A percentile compares a stretch with the other conserved stretches of the same genome.
phyloP scores from a whole-genome alignment of 2,797 vertebrate species.

The Tokudaia tokunoshimensis region DNA sequence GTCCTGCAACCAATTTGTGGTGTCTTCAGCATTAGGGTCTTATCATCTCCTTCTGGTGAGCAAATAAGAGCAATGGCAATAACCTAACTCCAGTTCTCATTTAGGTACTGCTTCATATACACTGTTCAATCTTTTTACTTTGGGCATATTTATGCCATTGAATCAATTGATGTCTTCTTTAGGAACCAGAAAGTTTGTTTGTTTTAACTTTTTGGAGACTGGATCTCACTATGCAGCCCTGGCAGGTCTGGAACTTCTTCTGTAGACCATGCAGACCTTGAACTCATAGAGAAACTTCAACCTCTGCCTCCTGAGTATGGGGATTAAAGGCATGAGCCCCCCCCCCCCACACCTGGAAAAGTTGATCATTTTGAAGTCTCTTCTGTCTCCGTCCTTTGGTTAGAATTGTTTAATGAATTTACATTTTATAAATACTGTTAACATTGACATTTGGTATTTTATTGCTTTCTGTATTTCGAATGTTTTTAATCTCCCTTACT shows the following conservation, averaged over 20 bases:
- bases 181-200: not conserved
- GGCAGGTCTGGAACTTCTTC: not conserved
- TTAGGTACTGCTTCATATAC: not conserved
- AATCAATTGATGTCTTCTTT: not conserved
- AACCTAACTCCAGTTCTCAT: not conserved
- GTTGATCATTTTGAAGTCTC: not conserved
- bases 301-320: not conserved
- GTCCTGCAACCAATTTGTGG: not conserved
- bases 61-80: not conserved
- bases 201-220: not conserved
- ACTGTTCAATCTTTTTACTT: not conserved
- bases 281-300: not conserved
- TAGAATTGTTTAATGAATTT: not conserved
- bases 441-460: not conserved
- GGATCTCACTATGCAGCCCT: not conserved
- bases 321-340: not conserved
- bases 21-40: not conserved
- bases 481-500: not conserved
- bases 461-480: not conserved
- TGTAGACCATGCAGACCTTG: not conserved
- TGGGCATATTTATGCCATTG: not conserved
- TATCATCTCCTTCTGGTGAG: not conserved
- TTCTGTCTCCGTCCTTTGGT: not conserved
- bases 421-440: not conserved
- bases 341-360: not conserved